Conservation (phyloP, 2,797 vertebrate species). For the Aratinga solstitialis region DNA sequence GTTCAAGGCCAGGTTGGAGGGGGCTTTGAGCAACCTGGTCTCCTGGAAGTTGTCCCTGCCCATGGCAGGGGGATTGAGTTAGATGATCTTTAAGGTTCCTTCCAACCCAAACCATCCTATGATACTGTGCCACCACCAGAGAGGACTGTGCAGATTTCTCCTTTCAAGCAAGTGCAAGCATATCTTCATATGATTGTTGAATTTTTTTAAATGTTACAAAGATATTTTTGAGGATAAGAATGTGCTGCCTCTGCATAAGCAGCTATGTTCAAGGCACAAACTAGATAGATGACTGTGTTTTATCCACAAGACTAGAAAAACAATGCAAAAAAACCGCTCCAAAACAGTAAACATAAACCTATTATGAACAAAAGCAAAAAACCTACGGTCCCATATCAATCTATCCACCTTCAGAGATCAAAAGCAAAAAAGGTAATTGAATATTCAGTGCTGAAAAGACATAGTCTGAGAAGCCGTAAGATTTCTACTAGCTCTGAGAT, state of each 20-base stretch:
- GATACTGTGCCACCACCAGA: neutral
- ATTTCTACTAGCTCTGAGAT: neutral
- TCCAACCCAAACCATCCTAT: neutral
- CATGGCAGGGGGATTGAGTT: neutral
- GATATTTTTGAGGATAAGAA: neutral
- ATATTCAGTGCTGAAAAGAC: neutral
- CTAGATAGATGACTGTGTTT: accelerated
- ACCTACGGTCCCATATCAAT: neutral
- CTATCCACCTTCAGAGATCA: neutral
- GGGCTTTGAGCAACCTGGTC: neutral
- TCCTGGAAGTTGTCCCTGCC: neutral
- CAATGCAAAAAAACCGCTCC: too few relatives aligned
- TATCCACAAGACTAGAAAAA: neutral
- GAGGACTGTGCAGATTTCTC: neutral
- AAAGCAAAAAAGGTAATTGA: neutral
- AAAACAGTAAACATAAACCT: neutral
- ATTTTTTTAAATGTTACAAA: neutral
- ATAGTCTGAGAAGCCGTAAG: neutral
- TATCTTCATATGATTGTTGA: neutral
- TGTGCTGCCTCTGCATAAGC: neutral
- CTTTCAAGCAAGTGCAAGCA: neutral
- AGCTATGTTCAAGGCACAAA: neutral
- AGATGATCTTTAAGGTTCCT: neutral
- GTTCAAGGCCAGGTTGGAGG: neutral
- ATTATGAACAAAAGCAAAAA: neutral